Evolutionary conservation across 2,888 invertebrate genomes (phyloP).

Genomic region (Tetragonula carbonaria): DNA sequence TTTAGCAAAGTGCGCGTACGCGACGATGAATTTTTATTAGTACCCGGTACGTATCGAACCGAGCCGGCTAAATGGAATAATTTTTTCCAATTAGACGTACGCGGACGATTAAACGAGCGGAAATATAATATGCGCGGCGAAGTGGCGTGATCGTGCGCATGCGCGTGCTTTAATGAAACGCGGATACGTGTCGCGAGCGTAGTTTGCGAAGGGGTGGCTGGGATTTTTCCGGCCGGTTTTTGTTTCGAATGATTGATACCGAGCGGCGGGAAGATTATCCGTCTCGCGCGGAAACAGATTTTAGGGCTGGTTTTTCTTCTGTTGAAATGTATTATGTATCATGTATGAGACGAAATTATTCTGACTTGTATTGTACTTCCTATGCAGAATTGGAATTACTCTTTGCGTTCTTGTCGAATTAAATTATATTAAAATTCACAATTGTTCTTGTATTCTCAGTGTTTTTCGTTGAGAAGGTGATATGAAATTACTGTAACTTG

Average conservation of each 20-base stretch:
- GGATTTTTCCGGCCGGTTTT: slow-evolving; percentile 6
- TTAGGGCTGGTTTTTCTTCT: not conserved
- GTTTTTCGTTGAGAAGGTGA: too few relatives aligned
- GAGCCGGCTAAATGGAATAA: slow-evolving; percentile 45
- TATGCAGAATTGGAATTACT: too few relatives aligned
- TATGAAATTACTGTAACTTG: too few relatives aligned
- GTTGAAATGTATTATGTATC: not conserved
- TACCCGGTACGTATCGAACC: slow-evolving; percentile 25
- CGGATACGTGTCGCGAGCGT: not conserved
- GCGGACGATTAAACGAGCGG: slow-evolving; percentile 35
- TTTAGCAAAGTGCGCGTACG: slow-evolving; percentile 55
- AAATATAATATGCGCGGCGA: slow-evolving; percentile 31
- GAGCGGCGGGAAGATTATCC: not conserved
- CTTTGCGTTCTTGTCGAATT: too few relatives aligned
- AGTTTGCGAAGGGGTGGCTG: not conserved
- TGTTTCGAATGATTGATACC: not conserved
- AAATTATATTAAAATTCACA: too few relatives aligned
- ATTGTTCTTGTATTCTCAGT: too few relatives aligned
- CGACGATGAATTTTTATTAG: slow-evolving; percentile 66
- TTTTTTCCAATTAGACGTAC: slow-evolving; percentile 50
- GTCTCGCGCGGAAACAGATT: not conserved
- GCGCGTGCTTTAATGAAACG: slow-evolving; percentile 29
- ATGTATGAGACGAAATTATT: not conserved
- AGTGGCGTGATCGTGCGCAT: slow-evolving; percentile 13
- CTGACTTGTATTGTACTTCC: too few relatives aligned